A percentile compares a stretch with the other conserved stretches of the same genome.
These are phyloP conservation scores for Pseudopodoces humilis DNA, from an alignment of 2,113 vertebrate genomes.

Conservation along the genomic window DNA sequence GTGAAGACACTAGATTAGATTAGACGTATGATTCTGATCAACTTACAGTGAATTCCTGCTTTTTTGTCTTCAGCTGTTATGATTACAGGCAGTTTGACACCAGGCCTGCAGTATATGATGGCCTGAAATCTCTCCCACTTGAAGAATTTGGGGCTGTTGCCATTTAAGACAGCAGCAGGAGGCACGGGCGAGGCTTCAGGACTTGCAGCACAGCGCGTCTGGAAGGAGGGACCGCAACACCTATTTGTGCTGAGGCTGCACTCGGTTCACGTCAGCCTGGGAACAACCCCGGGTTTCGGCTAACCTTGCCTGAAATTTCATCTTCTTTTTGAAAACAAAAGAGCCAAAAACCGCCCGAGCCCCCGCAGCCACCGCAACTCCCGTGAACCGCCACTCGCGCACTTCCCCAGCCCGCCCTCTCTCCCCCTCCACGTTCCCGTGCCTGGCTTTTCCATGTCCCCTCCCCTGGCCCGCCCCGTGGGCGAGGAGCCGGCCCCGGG, in stretches of 20 bases:
- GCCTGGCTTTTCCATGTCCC: not conserved
- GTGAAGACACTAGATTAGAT: not conserved
- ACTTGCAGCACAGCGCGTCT: fast-evolving
- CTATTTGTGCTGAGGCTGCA: not conserved
- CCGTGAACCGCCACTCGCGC: fast-evolving
- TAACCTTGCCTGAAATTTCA: fast-evolving
- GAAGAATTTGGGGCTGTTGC: not conserved
- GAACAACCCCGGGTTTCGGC: fast-evolving
- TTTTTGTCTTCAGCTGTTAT: not conserved
- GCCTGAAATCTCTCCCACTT: not conserved
- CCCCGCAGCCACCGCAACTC: fast-evolving
- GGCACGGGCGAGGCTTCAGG: not conserved
- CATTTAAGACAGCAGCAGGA: not conserved
- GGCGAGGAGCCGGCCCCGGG: not conserved
- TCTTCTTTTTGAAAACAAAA: not conserved
- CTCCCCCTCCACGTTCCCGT: not conserved
- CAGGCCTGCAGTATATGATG: not conserved
- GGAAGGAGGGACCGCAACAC: not conserved
- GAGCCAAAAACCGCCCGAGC: fast-evolving
- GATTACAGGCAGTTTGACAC: not conserved
- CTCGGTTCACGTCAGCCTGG: not conserved
- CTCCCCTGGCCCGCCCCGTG: not conserved
- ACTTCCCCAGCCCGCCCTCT: not conserved
- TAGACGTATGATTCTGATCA: not conserved
- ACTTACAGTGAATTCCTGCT: not conserved